Evolutionary conservation across 2,797 vertebrate species (phyloP).

Genomic region (Sebastes baramenuke): DNA sequence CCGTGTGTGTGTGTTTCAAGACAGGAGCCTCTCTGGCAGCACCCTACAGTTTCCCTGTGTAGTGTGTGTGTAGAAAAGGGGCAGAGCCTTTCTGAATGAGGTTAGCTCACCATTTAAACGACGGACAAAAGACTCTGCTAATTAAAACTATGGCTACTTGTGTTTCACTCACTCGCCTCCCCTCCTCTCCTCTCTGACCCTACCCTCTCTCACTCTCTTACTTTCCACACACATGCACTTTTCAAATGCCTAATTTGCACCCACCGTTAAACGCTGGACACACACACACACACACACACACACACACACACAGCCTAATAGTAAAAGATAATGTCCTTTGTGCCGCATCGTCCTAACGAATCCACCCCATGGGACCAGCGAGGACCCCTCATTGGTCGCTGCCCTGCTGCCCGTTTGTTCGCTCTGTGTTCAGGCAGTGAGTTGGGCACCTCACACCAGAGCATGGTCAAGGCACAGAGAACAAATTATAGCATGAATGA

Average conservation of each 20-base stretch:
- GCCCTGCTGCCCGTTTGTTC: slow-evolving; percentile 37
- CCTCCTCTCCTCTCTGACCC: slow-evolving; percentile 21
- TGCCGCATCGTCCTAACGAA: slow-evolving; percentile 16
- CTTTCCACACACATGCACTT: slow-evolving; percentile 45
- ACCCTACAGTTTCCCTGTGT: slow-evolving; percentile 13
- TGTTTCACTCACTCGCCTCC: slow-evolving; percentile 49
- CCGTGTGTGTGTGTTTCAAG: slow-evolving; percentile 29
- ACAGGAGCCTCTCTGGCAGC: slow-evolving; percentile 35
- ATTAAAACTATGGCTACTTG: slow-evolving; percentile 71
- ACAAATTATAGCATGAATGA: slow-evolving; percentile 63
- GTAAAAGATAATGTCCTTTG: slow-evolving; percentile 47
- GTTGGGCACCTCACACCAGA: slow-evolving; percentile 40
- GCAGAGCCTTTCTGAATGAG: slow-evolving; percentile 53
- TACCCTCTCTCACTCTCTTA: slow-evolving; percentile 24
- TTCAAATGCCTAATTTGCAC: slow-evolving; percentile 54
- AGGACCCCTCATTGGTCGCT: slow-evolving; percentile 14
- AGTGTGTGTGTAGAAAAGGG: slow-evolving; percentile 12
- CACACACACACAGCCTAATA: slow-evolving; percentile 10
- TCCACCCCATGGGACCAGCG: not conserved
- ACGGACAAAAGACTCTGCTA: slow-evolving; percentile 52
- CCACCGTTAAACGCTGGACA: slow-evolving; percentile 15
- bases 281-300: slow-evolving; percentile 29
- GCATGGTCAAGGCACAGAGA: slow-evolving; percentile 26
- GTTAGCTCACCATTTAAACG: slow-evolving; percentile 69
- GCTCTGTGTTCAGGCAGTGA: slow-evolving; percentile 45